Evolutionary conservation across 2,113 vertebrate genomes (phyloP), one percentile per base, ranked within the genome.

Genomic region (Cichladusa arquata): DNA sequence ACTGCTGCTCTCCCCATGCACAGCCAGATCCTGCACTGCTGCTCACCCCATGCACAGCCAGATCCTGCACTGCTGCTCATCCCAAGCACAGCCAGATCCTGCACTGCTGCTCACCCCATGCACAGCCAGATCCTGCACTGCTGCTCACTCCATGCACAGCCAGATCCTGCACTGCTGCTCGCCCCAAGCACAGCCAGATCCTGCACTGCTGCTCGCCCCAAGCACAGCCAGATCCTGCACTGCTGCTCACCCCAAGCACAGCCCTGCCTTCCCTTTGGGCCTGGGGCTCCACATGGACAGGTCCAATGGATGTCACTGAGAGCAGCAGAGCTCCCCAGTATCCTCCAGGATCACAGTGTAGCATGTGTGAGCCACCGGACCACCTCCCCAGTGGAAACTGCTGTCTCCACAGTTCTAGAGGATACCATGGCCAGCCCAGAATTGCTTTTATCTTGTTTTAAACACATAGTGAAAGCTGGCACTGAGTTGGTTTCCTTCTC

Each of bases 371-470:
- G 48, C 66, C 62, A 51, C 42, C 45, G 8, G 2, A n/a, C 36
- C 19, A 7, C 36, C 9, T 33, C 8, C 76, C 12, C 58, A 56
- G 45, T 40, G 48, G 53, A 47, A 71, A 56, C n/a, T 81, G 56
- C 80, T 73, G 72, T 54, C 50, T 66, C 42, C 29, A 34, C 47
- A 47, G 25, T 25, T 45, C 66, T 57, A 44, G 36, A 71, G 47
- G 69, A 31, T 60, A 53, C 17, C 51, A 33, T 0, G 0, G 29
- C 64, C 72, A 66, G 33, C 19, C 81, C 33, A 89, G 51, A 24
- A 58, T 56, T 38, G 50, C 38, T 74, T 94, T 74, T 78, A 64
- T 84, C 81, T 94, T 81, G 38, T 73, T 91, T 73, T 40, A 76
- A 93, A 88, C 80, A 81, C 51, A 54, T 5, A 24, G 57, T 51